These are phyloP conservation scores for Xenentodon cancila DNA, from an alignment of 2,797 vertebrate genomes.

Conservation along the genomic window DNA sequence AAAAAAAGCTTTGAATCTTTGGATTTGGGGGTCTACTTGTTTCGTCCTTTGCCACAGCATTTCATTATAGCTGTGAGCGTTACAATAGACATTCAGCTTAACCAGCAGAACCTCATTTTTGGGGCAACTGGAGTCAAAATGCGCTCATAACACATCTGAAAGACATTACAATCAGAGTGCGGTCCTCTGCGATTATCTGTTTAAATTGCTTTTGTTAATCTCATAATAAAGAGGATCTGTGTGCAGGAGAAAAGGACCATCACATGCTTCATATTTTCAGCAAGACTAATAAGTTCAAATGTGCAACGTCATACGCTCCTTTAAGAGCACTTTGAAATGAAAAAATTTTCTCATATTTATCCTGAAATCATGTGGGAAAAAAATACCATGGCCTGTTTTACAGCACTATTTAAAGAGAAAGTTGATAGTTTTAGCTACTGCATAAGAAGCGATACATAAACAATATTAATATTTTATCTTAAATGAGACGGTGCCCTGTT, in stretches of 20 bases:
- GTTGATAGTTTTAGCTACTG: too few relatives aligned
- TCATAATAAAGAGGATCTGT: conserved; percentile 16
- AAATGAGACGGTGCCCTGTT: too few relatives aligned
- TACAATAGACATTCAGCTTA: conserved; percentile 36
- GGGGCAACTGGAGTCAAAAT: conserved; percentile 22
- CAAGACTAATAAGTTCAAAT: conserved; percentile 16
- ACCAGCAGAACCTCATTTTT: conserved; percentile 29
- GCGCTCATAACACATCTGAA: conserved; percentile 15
- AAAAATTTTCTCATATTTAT: too few relatives aligned
- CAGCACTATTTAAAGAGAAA: too few relatives aligned
- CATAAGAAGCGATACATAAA: too few relatives aligned
- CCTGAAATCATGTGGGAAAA: too few relatives aligned
- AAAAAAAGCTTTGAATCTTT: conserved; percentile 15
- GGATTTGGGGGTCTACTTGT: conserved; percentile 12
- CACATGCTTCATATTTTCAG: conserved; percentile 34
- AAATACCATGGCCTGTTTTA: too few relatives aligned
- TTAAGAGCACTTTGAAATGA: too few relatives aligned
- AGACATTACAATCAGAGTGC: conserved; percentile 6
- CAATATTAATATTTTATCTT: too few relatives aligned
- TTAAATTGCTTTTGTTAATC: conserved; percentile 25
- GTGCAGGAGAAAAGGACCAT: conserved; percentile 46
- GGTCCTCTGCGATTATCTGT: neutral
- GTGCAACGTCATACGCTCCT: too few relatives aligned
- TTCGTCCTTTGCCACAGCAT: conserved; percentile 7
- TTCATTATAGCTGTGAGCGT: conserved; percentile 36